Conservation (phyloP, 2,113 vertebrate genomes). For the Psittacula cyanocephala region DNA sequence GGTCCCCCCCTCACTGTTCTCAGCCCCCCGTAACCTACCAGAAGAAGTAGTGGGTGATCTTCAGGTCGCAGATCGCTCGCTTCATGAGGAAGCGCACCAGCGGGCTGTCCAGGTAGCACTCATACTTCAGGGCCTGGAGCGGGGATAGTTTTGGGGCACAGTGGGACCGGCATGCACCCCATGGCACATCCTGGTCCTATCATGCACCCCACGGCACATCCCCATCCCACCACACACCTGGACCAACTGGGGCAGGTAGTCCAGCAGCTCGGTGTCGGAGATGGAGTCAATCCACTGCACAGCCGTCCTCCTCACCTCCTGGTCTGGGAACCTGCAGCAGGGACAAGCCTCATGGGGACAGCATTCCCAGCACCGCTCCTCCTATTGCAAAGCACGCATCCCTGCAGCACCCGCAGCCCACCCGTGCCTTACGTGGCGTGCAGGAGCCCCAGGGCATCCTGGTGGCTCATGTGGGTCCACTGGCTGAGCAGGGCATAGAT, state of each 20-base stretch:
- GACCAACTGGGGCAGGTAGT: conserved; percentile 95
- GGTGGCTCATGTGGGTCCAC: conserved; percentile 89
- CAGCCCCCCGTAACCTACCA: conserved; percentile 75
- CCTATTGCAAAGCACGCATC: accelerated
- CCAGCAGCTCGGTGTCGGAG: conserved; percentile 89
- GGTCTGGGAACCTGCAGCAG: conserved; percentile 87
- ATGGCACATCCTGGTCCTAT: not conserved
- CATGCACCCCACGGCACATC: not conserved
- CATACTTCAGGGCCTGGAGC: conserved; percentile 91
- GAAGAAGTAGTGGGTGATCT: conserved; percentile 95
- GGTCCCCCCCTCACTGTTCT: accelerated
- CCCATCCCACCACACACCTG: conserved; percentile 76
- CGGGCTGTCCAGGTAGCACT: conserved; percentile 97
- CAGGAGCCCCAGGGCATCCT: conserved; percentile 92
- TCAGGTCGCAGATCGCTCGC: conserved; percentile 88
- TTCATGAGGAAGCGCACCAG: conserved; percentile 94
- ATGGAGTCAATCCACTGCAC: conserved; percentile 96
- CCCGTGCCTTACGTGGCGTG: conserved; percentile 84
- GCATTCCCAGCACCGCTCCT: not conserved
- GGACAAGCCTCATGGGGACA: not conserved
- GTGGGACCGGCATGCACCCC: accelerated
- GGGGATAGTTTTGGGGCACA: not conserved
- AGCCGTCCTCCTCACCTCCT: conserved; percentile 91
- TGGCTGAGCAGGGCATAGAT: conserved; percentile 92
- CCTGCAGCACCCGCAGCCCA: not conserved